Percentiles rank a stretch among this genome's conserved stretches.
Conservation (phyloP, 2,113 vertebrate genomes). For the Ammodytes dubius region DNA sequence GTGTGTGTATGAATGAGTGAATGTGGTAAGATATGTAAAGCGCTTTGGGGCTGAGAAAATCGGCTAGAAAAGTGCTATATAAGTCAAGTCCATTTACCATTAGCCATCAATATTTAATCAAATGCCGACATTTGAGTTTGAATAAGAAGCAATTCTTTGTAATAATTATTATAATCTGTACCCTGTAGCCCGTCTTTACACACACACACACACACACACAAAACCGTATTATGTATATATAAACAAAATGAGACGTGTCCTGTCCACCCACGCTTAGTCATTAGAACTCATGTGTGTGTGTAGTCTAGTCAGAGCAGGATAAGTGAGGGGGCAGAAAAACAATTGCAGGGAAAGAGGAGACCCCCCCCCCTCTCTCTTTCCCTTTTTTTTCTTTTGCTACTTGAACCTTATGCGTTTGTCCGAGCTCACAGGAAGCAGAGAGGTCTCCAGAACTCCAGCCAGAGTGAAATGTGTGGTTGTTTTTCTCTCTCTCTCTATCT, state of each 20-base stretch:
- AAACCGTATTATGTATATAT: not conserved
- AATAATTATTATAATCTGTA: not conserved
- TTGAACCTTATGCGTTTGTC: constrained; percentile 8
- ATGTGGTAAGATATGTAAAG: too few relatives aligned
- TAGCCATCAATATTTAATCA: not conserved
- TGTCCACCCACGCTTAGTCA: constrained; percentile 21
- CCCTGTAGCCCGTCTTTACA: not conserved
- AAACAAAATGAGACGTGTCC: not conserved
- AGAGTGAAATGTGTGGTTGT: constrained; percentile 36
- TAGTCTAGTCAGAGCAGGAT: constrained; percentile 37
- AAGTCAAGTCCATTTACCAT: too few relatives aligned
- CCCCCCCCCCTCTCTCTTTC: too few relatives aligned
- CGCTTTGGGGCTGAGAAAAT: too few relatives aligned
- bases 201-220: not conserved
- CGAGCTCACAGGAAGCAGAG: constrained; percentile 65
- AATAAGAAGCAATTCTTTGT: not conserved
- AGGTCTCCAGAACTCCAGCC: constrained; percentile 51
- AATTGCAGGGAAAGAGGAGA: constrained; percentile 38
- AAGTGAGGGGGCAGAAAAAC: constrained; percentile 54
- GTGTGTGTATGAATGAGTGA: too few relatives aligned
- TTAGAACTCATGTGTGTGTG: constrained; percentile 16
- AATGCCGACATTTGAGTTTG: not conserved
- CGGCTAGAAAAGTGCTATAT: too few relatives aligned
- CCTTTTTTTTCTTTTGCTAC: too few relatives aligned
- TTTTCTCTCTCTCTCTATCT: constrained; percentile 11